Base-by-base conservation (phyloP, 2,888 invertebrate genomes). In the Catocala nupta region DNA sequence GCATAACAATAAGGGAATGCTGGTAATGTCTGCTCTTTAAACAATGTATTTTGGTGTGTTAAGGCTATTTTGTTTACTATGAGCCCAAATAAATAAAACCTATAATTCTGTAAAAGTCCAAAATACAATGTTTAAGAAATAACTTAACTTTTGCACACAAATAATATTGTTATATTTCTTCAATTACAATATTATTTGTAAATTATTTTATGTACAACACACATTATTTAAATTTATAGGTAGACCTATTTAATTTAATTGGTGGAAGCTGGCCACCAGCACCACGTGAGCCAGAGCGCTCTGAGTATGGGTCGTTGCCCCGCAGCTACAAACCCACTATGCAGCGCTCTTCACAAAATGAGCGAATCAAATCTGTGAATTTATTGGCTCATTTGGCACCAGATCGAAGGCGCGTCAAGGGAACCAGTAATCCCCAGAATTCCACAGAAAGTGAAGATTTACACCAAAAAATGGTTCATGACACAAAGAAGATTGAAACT, bases 311-410 rank as follows among this genome's bases (percentile, higher is more conserved):
- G 70, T 87, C 90, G 61, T 81, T 84, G 71, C 86, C 86, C 13
- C 78, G 78, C 44, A 82, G 70, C 50, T 77, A 75, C 66, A 84
- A 77, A 71, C 82, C 77, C 86, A 93, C 85, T 86, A 92, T 92
- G 91, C 92, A 93, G 83, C 88, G 86, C 59, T 69, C 88, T 54
- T 75, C 85, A 44, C 89, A 87, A 62, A 81, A 86, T 81, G 95
- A 93, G 68, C 90, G 96, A 74, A 91, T 95, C 74, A 96, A 96
- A 82, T 96, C 96, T 80, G 87, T 93, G 5, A 96, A 96, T 85
- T 89, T 95, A 45, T 82, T 96, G 63, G 92, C 95, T 63, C 96
- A 96, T 77, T 82, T 96, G 61, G 89, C 93, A 50, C 90, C 93
- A 68, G 92, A 94, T 25, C 81, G 85, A 65, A 83, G 88, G 73